Conservation (phyloP, 92 coral and sea anemone species). For the Epizoanthus scotinus region DNA sequence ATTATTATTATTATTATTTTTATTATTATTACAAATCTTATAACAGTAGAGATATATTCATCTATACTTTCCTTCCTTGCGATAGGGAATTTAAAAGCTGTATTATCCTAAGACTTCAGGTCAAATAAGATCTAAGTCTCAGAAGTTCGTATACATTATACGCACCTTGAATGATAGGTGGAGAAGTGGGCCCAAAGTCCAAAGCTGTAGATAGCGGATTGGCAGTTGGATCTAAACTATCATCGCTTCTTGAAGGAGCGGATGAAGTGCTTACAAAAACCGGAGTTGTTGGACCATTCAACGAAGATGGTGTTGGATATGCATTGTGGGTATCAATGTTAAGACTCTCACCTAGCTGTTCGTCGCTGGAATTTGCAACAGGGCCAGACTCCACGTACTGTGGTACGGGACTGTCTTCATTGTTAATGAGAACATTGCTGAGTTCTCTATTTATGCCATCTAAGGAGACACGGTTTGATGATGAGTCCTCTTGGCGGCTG, state of each 20-base stretch:
- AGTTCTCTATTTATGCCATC: conserved; percentile 24
- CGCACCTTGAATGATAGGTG: conserved; percentile 23
- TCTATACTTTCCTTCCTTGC: too few species aligned
- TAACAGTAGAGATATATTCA: too few species aligned
- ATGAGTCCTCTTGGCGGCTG: neutral
- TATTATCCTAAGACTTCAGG: too few species aligned
- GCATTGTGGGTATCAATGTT: neutral
- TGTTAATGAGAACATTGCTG: conserved; percentile 6
- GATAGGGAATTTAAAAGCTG: too few species aligned
- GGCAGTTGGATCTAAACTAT: neutral
- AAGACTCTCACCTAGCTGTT: neutral
- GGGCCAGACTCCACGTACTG: conserved; percentile 32
- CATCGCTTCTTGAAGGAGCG: conserved; percentile 18
- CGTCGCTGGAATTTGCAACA: conserved; percentile 25
- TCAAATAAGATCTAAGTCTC: too few species aligned
- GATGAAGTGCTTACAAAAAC: conserved; percentile 25
- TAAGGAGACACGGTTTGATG: conserved; percentile 7
- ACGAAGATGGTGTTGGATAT: conserved; percentile 24
- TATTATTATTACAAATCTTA: too few species aligned
- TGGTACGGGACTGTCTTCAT: conserved; percentile 18
- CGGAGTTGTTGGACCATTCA: conserved; percentile 32
- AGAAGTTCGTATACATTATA: neutral
- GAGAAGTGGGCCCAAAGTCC: neutral
- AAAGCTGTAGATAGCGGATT: neutral
- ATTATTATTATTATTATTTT: too few species aligned